These are phyloP conservation scores for Rhinolophus sinicus DNA, from an alignment of 2,113 vertebrate genomes.

Conservation along the genomic window DNA sequence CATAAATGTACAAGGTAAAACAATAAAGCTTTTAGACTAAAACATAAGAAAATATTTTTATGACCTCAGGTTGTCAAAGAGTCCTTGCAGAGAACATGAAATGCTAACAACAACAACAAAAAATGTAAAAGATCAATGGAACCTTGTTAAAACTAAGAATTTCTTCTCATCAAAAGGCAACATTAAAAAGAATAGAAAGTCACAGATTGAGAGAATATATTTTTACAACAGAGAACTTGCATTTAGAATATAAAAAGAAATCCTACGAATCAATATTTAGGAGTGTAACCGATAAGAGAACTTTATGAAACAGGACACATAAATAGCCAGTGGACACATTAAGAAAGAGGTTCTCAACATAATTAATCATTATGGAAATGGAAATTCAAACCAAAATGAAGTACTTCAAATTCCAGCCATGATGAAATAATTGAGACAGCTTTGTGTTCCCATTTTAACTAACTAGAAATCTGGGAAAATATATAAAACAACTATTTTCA, in stretches of 20 bases:
- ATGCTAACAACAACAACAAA: background rate
- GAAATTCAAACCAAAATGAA: background rate
- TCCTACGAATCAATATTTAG: background rate
- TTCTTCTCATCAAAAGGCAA: background rate
- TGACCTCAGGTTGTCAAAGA: slow-evolving; percentile 4
- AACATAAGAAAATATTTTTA: slow-evolving; percentile 53
- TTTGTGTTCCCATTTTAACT: background rate
- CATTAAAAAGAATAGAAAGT: background rate
- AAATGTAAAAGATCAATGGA: background rate
- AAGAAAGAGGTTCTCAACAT: background rate
- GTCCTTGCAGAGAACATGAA: background rate
- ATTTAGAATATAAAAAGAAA: background rate
- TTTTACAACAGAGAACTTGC: background rate
- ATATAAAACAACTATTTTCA: background rate
- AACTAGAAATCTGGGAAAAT: background rate
- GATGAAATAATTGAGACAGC: background rate
- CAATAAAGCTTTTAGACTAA: slow-evolving; percentile 35
- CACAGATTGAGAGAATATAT: background rate
- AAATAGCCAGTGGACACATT: background rate
- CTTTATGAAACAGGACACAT: background rate
- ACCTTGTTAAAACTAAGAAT: background rate
- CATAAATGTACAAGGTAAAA: slow-evolving; percentile 9
- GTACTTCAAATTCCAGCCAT: background rate
- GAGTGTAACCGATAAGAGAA: background rate
- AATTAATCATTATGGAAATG: background rate